Evolutionary conservation across 2,888 invertebrate species (phyloP), one percentile per base, ranked within the genome.

Genomic region (Callinectes sapidus): DNA sequence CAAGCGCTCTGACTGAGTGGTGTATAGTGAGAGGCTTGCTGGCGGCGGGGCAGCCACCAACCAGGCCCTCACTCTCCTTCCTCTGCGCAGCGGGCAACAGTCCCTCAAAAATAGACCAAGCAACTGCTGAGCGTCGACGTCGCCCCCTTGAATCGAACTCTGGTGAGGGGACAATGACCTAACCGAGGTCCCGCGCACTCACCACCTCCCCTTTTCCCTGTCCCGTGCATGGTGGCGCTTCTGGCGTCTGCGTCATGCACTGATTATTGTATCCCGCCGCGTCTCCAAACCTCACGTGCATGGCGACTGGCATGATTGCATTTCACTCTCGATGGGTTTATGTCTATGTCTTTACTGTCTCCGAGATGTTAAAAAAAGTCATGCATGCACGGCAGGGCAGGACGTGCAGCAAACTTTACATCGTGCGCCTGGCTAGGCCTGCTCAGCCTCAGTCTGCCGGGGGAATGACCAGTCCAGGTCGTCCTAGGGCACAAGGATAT

Each of bases 101-200:
- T 55, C 90, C 32, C 85, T 87, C 92, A 90, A 90, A 92, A 92
- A 92, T 92, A 92, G 90, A 85, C 86, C 90, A 90, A 90, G 92
- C 92, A 92, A 87, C 91, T 91, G 88, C 91, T 88, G 42, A 81
- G 88, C 85, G 90, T 90, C 90, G 90, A 55, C 90, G 85, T 54
- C 32, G 42, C 90, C 90, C 90, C 90, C 92, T 90, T 90, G 92
- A 90, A 92, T 85, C 77, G 48, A 90, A 86, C 90, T 77, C 90
- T 28, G 88, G 61, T 32, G 88, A 90, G 90, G 92, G 92, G 92
- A 92, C 92, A 92, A 92, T 90, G 92, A 92, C 92, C 92, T 39
- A 77, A 61, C 92, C 90, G 66, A 90, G 90, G 90, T 61, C 92
- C 66, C 87, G 77, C 90, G 86, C 89, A 86, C 89, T 89, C 90